Conservation (phyloP, 1,140 invertebrate species). For the Andricus grossulariae region DNA sequence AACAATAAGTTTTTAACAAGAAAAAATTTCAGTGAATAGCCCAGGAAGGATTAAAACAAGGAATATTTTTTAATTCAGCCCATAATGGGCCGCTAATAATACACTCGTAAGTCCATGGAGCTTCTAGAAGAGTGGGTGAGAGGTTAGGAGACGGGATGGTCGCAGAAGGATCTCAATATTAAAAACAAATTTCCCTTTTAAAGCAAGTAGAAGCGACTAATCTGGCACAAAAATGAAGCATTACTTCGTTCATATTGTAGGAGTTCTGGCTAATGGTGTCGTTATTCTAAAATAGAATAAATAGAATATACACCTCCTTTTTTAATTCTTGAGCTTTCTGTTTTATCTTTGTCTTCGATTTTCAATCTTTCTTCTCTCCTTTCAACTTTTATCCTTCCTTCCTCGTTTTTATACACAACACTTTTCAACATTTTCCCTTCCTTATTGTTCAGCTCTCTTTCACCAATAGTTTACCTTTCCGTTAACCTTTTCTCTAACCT, state of each 20-base stretch:
- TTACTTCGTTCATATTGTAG: conserved; percentile 62
- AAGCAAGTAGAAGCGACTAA: conserved; percentile 45
- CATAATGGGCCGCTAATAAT: conserved; percentile 12
- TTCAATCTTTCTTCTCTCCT: no score
- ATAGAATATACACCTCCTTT: no score
- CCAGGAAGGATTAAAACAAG: neutral
- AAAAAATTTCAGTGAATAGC: neutral
- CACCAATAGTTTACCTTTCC: no score
- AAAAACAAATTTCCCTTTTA: conserved; percentile 64
- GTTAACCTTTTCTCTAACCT: no score
- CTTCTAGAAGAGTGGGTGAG: neutral
- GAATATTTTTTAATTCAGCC: neutral
- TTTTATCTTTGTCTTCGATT: no score
- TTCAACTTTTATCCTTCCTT: no score
- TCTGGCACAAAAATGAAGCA: conserved; percentile 60
- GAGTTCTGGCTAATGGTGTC: conserved; percentile 69
- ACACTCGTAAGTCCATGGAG: neutral
- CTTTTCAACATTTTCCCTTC: no score
- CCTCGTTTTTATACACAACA: no score
- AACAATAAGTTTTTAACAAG: neutral
- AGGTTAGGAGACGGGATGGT: conserved; percentile 8
- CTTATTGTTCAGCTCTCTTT: no score
- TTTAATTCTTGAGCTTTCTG: no score
- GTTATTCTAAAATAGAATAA: conserved; percentile 68
- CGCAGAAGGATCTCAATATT: conserved; percentile 58